Evolutionary conservation across 2,888 invertebrate genomes (phyloP), one percentile per base, ranked within the genome.

Genomic region (Rhagonycha fulva): DNA sequence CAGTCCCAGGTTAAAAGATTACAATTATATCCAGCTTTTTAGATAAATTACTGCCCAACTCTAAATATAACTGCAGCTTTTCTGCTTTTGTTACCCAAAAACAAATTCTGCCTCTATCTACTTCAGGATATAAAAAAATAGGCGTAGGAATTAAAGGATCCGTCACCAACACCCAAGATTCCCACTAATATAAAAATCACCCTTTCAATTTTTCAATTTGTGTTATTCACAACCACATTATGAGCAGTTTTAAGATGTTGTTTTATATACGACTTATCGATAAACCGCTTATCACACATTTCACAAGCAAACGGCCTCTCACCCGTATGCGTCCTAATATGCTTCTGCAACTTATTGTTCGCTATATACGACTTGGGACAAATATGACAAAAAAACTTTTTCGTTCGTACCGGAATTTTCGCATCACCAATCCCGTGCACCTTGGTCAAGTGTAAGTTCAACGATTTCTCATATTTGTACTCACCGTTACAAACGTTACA

Each of bases 261-360:
- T 19, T 89, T 89, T 19, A 90, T 88, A 77, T 91, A 91, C 0
- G 89, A 90, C 79, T 91, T 89, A 80, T 90, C 90, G 12, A 84
- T 90, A 74, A 86, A 86, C 69, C 82, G 78, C 70, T 85, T 86
- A 11, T 84, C 82, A 76, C 86, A 86, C 72, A 82, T 76, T 9
- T 83, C 80, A 77, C 86, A 86, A n/a, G 80, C 79, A 72, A 85
- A 86, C 1, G 85, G 85, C 66, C 83, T 76, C 26, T 85, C 85
- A 0, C 85, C 85, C 1, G 84, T 84, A 75, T 86, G 86, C 3
- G 83, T 84, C 26, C 85, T 74, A 23, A 86, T 81, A 76, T 86
- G 86, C 76, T 85, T 86, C 70, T 86, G 84, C 62, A 86, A 76
- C 47, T 85, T 86, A 73, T 84, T 84, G 71, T 85, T 85, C 0